phyloP scores from a whole-genome alignment of 2,113 vertebrate species.

The Phaethon lepturus region DNA sequence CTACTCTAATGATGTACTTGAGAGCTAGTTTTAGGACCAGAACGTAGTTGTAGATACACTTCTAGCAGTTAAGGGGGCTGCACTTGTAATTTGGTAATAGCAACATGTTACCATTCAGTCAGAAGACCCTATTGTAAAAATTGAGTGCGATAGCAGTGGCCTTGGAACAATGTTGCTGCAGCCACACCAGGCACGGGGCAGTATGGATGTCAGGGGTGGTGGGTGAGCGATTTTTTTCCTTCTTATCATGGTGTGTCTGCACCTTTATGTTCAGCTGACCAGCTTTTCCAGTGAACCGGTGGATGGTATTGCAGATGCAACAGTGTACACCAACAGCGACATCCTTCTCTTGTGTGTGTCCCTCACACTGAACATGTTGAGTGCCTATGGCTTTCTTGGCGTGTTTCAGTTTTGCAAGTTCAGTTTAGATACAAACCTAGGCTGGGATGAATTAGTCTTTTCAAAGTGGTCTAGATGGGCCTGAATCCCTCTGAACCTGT shows the following conservation, averaged over 20 bases:
- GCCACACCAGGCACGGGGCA: neutral
- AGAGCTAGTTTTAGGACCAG: neutral
- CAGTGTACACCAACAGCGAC: neutral
- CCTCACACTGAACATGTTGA: neutral
- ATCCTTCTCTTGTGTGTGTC: neutral
- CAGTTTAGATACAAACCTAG: neutral
- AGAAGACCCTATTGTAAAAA: neutral
- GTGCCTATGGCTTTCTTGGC: neutral
- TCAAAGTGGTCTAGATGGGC: neutral
- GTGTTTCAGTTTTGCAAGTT: neutral
- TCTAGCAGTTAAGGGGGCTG: neutral
- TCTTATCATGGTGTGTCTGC: neutral
- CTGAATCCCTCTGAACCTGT: neutral
- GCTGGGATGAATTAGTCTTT: neutral
- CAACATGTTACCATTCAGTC: neutral
- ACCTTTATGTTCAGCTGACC: neutral
- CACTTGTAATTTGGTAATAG: neutral
- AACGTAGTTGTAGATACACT: neutral
- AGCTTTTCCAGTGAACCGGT: neutral
- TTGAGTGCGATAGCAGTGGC: neutral
- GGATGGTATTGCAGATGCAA: neutral
- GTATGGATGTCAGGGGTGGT: neutral
- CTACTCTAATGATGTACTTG: neutral
- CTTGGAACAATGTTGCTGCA: rapidly evolving
- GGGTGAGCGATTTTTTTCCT: neutral